Evolutionary conservation across 2,888 invertebrate species (phyloP).

Genomic region (Himalopsyche kuldschensis): DNA sequence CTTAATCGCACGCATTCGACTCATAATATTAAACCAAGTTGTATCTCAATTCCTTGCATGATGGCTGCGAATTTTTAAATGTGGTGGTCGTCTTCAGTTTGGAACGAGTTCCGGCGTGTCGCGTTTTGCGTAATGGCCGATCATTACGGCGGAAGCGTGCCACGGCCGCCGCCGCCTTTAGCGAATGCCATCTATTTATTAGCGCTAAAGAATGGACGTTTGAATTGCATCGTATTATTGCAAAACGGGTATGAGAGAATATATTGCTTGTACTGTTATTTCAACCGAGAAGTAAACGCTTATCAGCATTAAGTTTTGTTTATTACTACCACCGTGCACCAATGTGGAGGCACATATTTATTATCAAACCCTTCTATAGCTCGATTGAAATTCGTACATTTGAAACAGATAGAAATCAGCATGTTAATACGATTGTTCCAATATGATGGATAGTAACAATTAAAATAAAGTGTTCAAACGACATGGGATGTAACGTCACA

Average conservation of each 20-base stretch:
- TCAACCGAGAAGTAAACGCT: too few species aligned
- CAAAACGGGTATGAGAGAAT: neutral
- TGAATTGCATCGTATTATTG: neutral
- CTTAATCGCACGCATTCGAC: neutral
- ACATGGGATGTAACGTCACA: too few species aligned
- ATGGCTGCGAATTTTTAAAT: neutral
- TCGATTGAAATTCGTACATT: too few species aligned
- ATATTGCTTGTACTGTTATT: too few species aligned
- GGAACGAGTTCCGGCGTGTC: neutral
- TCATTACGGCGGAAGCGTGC: neutral
- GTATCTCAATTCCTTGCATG: neutral
- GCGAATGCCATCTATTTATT: neutral
- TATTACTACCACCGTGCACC: too few species aligned
- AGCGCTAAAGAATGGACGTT: neutral
- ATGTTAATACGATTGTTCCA: too few species aligned
- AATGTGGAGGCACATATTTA: too few species aligned
- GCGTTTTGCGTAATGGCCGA: neutral
- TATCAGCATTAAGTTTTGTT: too few species aligned
- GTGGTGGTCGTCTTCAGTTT: neutral
- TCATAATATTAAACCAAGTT: neutral
- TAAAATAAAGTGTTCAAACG: too few species aligned
- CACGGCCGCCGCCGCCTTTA: neutral
- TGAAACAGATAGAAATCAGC: too few species aligned
- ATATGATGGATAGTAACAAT: too few species aligned
- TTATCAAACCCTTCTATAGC: too few species aligned